Evolutionary conservation across 2,113 vertebrate species (phyloP), one percentile per base, ranked within the genome.

Genomic region (Oryzias melastigma): DNA sequence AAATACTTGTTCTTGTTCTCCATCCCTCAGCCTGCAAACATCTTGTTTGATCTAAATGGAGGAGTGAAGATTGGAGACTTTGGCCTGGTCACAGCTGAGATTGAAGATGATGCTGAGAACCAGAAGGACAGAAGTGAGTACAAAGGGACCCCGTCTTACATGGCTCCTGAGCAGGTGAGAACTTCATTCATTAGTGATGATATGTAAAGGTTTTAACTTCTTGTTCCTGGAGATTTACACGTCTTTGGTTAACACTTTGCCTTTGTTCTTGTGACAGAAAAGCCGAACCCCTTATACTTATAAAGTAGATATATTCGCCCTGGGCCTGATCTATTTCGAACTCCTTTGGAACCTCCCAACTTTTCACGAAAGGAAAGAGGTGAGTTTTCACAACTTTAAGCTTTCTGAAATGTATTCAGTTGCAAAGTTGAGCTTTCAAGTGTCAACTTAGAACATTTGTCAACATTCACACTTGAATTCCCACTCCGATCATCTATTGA

Each of bases 41-140:
- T 98, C 83, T 91, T 98, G 78, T 81, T 98, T 77, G 92, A 92
- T 8, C 18, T 0, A 5, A 45, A 84, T 7, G 64, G 71, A 20
- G 49, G 77, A 18, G 81, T 95, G 77, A 97, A 97, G 90, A 96
- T 98, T 29, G 95, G 93, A 5, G 95, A 98, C 84, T 96, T 98
- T 1, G 94, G 95, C 56, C 91, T 98, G 25, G 94, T 88, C 62
- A 93, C 94, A 43, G 73, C 68, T 24, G 71, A 78, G 62, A 24
- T 54, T 1, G 54, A 65, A 41, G 68, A 76, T 14, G 14, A 55
- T 1, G 73, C 65, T 29, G 74, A 76, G 4, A 81, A 62, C 54
- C 17, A 58, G 18, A 3, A 62, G 5, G 79, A 85, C 5, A 87
- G 91, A 72, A 93, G 91, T 1, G 65, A 5, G 62, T 0, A 47